Percentiles rank a stretch among this genome's conserved stretches.
phyloP scores from a whole-genome alignment of 2,113 vertebrate species.

The Lethenteron camtschaticum region DNA sequence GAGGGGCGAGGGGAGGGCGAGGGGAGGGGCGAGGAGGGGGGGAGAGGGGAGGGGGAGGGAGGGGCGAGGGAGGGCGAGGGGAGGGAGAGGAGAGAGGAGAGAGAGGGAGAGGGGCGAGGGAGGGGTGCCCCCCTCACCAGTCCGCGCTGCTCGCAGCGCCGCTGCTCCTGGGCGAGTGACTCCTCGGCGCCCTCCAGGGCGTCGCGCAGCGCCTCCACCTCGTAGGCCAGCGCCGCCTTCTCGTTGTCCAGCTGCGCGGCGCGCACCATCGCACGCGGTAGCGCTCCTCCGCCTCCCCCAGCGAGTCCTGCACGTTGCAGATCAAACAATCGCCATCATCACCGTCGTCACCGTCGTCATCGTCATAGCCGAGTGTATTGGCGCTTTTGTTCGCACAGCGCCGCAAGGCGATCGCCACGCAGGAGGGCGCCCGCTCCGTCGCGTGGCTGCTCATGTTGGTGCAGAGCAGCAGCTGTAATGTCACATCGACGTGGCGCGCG shows the following conservation, averaged over 20 bases:
- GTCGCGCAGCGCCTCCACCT: slow-evolving; percentile 76
- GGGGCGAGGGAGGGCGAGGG: background rate
- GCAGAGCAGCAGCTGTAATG: too few species aligned
- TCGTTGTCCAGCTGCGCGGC: slow-evolving; percentile 92
- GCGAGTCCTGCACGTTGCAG: slow-evolving; percentile 30
- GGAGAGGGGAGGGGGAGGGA: too few species aligned
- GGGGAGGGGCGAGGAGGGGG: too few species aligned
- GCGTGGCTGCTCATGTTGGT: too few species aligned
- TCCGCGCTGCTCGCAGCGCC: slow-evolving; percentile 50
- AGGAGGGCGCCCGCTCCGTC: too few species aligned
- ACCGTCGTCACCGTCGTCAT: too few species aligned
- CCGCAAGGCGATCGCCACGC: too few species aligned
- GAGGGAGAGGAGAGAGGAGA: slow-evolving; percentile 10
- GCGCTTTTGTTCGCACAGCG: too few species aligned
- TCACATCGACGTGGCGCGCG: too few species aligned
- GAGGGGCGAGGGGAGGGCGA: too few species aligned
- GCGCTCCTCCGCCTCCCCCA: slow-evolving; percentile 64
- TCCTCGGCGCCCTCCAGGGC: slow-evolving; percentile 62
- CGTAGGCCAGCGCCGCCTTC: slow-evolving; percentile 83
- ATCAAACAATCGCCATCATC: too few species aligned
- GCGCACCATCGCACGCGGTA: slow-evolving; percentile 94
- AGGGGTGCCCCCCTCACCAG: slow-evolving; percentile 25
- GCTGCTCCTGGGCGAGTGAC: slow-evolving; percentile 48
- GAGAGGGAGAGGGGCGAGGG: slow-evolving; percentile 9
- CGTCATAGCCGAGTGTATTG: too few species aligned